Evolutionary conservation across 2,888 invertebrate genomes (phyloP).

Genomic region (Eupithecia dodoneata): DNA sequence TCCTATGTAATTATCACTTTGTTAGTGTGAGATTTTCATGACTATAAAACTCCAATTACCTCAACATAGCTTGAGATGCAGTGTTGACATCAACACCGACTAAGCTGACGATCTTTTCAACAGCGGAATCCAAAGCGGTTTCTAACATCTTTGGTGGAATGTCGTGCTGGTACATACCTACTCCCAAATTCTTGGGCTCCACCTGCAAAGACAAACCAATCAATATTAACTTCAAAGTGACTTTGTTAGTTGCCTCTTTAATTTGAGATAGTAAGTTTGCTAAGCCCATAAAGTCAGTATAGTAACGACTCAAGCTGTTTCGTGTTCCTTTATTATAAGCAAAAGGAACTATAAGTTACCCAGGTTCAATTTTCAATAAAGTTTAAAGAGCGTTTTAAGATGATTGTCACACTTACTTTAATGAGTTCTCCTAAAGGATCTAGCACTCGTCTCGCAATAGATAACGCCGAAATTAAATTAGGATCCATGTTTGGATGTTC

Average conservation of each 20-base stretch:
- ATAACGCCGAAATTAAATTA: conserved; percentile 89
- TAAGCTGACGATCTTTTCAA: conserved; percentile 96
- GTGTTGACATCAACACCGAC: conserved; percentile 97
- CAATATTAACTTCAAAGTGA: too few relatives aligned
- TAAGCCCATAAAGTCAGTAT: too few relatives aligned
- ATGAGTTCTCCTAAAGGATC: conserved; percentile 96
- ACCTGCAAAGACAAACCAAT: conserved; percentile 73
- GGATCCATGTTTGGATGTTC: conserved; percentile 94
- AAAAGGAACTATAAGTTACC: background rate
- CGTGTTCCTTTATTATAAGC: background rate
- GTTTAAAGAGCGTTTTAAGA: background rate
- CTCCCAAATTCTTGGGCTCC: conserved; percentile 95
- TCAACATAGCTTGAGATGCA: conserved; percentile 91
- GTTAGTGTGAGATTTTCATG: too few relatives aligned
- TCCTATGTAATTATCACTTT: too few relatives aligned
- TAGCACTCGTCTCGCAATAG: conserved; percentile 93
- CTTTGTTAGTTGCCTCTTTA: too few relatives aligned
- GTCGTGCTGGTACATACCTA: conserved; percentile 98
- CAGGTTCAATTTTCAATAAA: background rate
- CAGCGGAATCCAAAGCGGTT: conserved; percentile 89
- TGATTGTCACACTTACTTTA: conserved; percentile 79
- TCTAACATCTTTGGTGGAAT: conserved; percentile 90
- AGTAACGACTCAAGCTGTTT: background rate
- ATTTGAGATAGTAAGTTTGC: too few relatives aligned
- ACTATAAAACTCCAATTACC: conserved; percentile 70